phyloP scores from a whole-genome alignment of 2,113 vertebrate species.

The Nipponia nippon region DNA sequence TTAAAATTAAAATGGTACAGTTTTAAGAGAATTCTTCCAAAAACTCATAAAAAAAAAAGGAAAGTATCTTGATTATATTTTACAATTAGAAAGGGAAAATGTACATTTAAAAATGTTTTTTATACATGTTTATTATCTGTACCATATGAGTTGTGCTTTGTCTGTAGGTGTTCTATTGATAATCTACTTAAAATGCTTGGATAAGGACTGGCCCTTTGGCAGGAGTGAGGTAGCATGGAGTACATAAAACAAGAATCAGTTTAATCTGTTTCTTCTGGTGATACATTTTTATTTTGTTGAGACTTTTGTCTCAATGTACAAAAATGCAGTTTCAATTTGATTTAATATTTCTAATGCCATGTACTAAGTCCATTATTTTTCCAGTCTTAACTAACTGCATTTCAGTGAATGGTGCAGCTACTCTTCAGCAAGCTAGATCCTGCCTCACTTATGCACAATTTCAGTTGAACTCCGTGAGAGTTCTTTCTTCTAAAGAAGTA shows the following conservation, averaged over 20 bases:
- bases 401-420: background rate
- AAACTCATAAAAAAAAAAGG: background rate
- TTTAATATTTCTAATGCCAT: background rate
- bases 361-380: background rate
- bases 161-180: background rate
- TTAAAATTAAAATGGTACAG: background rate
- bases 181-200: background rate
- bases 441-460: background rate
- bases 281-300: background rate
- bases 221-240: background rate
- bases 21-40: background rate
- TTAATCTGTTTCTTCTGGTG: background rate
- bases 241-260: background rate
- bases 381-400: background rate
- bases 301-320: background rate
- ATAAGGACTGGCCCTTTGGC: background rate
- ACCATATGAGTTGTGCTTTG: background rate
- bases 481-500: background rate
- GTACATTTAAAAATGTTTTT: background rate
- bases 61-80: background rate
- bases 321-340: background rate
- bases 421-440: constrained; percentile 2
- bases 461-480: background rate
- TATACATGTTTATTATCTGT: background rate
- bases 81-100: background rate